phyloP scores from a whole-genome alignment of 2,888 invertebrate species.

The Heliconius ethilla region DNA sequence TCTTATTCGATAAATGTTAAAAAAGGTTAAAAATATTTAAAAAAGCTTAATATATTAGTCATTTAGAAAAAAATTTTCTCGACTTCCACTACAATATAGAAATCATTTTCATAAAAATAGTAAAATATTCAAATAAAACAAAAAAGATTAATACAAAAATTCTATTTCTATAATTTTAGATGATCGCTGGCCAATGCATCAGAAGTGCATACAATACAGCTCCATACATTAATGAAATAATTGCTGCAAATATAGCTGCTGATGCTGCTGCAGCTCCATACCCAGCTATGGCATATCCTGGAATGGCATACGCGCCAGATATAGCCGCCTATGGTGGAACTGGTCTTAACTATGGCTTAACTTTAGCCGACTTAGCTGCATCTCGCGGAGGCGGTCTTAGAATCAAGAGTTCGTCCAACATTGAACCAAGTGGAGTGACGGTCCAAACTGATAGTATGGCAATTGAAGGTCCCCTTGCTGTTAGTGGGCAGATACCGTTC shows the following conservation, averaged over 20 bases:
- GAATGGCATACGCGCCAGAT: slow-evolving; percentile 42
- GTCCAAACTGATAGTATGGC: slow-evolving; percentile 53
- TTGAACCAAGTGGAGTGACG: slow-evolving; percentile 54
- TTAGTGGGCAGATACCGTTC: slow-evolving; percentile 55
- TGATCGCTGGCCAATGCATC: slow-evolving; percentile 37
- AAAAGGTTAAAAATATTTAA: no score
- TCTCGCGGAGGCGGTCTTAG: slow-evolving; percentile 42
- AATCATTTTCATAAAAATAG: no score
- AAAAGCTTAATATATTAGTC: no score
- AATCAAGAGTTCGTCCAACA: slow-evolving; percentile 52
- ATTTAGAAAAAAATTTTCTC: background rate
- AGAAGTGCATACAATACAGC: slow-evolving; percentile 45
- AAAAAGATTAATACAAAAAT: no score
- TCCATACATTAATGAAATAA: slow-evolving; percentile 34
- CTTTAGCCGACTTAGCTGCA: slow-evolving; percentile 36
- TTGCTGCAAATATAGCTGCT: slow-evolving; percentile 25
- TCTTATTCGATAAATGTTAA: no score
- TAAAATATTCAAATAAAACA: no score
- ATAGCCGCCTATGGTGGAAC: background rate
- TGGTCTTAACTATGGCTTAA: slow-evolving; percentile 22
- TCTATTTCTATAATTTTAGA: slow-evolving; percentile 37
- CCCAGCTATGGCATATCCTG: slow-evolving; percentile 10
- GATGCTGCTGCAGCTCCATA: background rate
- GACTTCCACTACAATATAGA: no score
- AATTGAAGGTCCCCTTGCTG: slow-evolving; percentile 51